A percentile compares a stretch with the other conserved stretches of the same genome.
These are phyloP conservation scores for Ictalurus punctatus DNA, from an alignment of 2,113 vertebrate genomes.

Conservation along the genomic window DNA sequence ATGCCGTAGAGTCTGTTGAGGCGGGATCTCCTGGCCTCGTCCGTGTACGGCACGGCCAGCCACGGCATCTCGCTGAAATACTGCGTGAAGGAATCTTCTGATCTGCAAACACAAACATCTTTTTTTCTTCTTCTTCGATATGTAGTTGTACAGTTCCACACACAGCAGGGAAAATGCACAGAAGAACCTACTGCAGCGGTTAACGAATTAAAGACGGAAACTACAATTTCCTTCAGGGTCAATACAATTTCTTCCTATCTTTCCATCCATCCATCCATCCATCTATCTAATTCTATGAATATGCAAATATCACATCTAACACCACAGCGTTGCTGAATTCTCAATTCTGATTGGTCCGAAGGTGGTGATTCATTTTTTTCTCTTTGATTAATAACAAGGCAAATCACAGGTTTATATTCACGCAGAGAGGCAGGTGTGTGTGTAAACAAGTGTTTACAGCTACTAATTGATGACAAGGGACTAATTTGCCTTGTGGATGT, in stretches of 20 bases:
- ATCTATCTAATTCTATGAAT: background rate
- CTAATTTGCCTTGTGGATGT: background rate
- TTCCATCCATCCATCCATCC: background rate
- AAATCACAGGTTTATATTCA: background rate
- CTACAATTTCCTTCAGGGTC: background rate
- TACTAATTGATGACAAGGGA: background rate
- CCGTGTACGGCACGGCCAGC: slow-evolving; percentile 89
- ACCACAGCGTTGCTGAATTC: background rate
- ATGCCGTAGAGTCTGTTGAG: slow-evolving; percentile 96
- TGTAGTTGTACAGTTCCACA: background rate
- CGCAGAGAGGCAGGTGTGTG: background rate
- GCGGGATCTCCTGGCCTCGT: slow-evolving; percentile 88
- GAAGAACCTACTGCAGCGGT: background rate
- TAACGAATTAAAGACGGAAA: background rate
- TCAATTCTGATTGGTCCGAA: background rate
- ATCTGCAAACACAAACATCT: slow-evolving; percentile 70
- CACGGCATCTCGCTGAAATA: slow-evolving; percentile 99
- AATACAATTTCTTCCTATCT: background rate
- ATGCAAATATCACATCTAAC: background rate
- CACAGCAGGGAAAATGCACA: background rate
- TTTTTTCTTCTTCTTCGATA: background rate
- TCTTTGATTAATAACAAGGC: background rate
- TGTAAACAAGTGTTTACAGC: background rate
- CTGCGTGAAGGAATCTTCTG: slow-evolving; percentile 97
- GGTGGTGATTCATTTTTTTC: background rate